Percentiles rank a stretch among this genome's conserved stretches.
These are phyloP conservation scores for Capromys pilorides DNA, from an alignment of 2,797 vertebrate genomes.

Conservation along the genomic window DNA sequence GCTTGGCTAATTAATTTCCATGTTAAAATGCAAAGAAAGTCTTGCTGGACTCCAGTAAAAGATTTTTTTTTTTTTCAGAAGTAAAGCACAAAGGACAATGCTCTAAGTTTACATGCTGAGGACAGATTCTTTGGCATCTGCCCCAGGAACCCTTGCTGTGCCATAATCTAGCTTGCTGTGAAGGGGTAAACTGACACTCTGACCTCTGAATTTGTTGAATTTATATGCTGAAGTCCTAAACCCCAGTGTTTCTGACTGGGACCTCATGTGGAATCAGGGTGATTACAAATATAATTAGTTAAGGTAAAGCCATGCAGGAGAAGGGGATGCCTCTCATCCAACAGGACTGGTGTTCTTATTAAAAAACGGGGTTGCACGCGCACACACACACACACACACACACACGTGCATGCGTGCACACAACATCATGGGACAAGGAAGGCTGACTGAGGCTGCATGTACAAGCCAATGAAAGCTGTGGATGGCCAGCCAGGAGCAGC, in stretches of 20 bases:
- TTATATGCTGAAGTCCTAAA: background rate
- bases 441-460: background rate
- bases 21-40: slow-evolving; percentile 77
- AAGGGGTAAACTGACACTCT: background rate
- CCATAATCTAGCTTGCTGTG: background rate
- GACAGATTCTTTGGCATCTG: slow-evolving; percentile 66
- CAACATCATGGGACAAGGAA: background rate
- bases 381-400: background rate
- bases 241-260: background rate
- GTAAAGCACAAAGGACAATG: slow-evolving; percentile 46
- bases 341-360: background rate
- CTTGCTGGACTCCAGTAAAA: slow-evolving; percentile 74
- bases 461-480: background rate
- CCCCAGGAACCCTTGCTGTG: background rate
- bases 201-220: background rate
- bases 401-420: background rate
- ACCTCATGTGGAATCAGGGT: slow-evolving; percentile 48
- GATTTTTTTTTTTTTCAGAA: slow-evolving; percentile 64
- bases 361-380: background rate
- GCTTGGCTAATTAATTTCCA: slow-evolving; percentile 79
- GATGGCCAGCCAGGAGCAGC: background rate
- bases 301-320: background rate
- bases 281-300: background rate
- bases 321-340: background rate
- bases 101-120: slow-evolving; percentile 66